Base-by-base conservation (phyloP, 2,888 invertebrate genomes). In the Baronia brevicornis region DNA sequence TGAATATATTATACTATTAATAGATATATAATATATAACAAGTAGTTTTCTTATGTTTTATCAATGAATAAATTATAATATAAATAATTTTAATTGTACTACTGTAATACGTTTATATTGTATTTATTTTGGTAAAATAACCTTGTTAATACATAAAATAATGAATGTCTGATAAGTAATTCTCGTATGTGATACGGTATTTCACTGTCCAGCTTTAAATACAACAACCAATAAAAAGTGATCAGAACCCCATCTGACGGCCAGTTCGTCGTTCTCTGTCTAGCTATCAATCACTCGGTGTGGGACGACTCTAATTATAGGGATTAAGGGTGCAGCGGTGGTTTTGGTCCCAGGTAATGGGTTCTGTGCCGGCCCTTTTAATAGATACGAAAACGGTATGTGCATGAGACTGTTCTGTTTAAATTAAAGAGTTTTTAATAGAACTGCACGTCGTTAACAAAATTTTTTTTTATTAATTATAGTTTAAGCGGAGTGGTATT, bases 281-380 rank as follows among this genome's bases (percentile, higher is more conserved):
- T 43, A 56, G 63, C 77, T 70, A 80, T 84, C 78, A 80, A 80
- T 82, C 82, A 84, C 70, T 38, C 67, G 46, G 54, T 64, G 60
- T 68, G 73, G 75, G 74, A 77, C 60, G 72, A 54, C 65, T 63
- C 57, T 82, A 84, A 84, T 84, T 84, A 80, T 73, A 72, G 78
- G 78, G 78, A 79, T 79, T 74, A 78, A 57, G 62, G 65, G 61
- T 56, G 30, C 36, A 36, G 61, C 58, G 49, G 47, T 53, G 46
- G 59, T 50, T 46, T 47, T 44, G 59, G 58, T 51, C 52, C 54
- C 71, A 75, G 68, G 66, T 72, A 77, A 78, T 75, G 64, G 70
- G 54, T 54, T 56, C 58, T 49, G 46, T 29, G 47, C 47, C 59
- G 56, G 51, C 47, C 48, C 45, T 49, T 61, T 62, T 67, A 65